phyloP scores from a whole-genome alignment of 2,888 invertebrate species.

The Baccha elongata region DNA sequence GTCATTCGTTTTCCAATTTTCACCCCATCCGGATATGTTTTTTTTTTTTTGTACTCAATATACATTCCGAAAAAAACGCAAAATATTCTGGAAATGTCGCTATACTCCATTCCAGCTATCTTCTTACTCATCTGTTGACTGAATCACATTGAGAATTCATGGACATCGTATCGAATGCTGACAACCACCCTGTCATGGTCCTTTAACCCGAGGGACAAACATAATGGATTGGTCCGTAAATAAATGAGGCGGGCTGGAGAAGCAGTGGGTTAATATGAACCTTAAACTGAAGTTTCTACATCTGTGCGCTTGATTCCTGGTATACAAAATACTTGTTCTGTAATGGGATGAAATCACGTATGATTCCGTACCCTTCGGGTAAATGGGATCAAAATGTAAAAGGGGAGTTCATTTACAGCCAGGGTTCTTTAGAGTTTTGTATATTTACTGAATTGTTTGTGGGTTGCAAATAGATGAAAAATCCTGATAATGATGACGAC shows the following conservation, averaged over 20 bases:
- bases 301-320: constrained; percentile 36
- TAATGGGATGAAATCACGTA: constrained; percentile 69
- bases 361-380: constrained; percentile 40
- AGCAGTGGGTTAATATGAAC: constrained; percentile 28
- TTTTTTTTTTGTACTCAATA: too few relatives aligned
- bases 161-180: constrained; percentile 50
- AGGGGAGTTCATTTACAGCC: constrained; percentile 9
- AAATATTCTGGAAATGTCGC: constrained; percentile 46
- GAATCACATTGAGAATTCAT: constrained; percentile 59
- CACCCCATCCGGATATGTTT: constrained; percentile 29
- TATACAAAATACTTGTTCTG: constrained; percentile 50
- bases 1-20: constrained; percentile 64
- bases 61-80: constrained; percentile 3
- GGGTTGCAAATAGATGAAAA: constrained; percentile 32
- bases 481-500: constrained; percentile 32
- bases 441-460: constrained; percentile 32
- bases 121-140: constrained; percentile 60
- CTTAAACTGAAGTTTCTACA: constrained; percentile 29
- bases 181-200: constrained; percentile 57
- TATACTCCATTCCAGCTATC: constrained; percentile 21
- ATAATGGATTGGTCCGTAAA: constrained; percentile 69
- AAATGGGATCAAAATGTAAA: constrained; percentile 36
- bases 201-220: constrained; percentile 57
- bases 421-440: constrained; percentile 10
- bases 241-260: constrained; percentile 60